phyloP scores from a whole-genome alignment of 2,888 invertebrate genomes.

The Fragum fragum region DNA sequence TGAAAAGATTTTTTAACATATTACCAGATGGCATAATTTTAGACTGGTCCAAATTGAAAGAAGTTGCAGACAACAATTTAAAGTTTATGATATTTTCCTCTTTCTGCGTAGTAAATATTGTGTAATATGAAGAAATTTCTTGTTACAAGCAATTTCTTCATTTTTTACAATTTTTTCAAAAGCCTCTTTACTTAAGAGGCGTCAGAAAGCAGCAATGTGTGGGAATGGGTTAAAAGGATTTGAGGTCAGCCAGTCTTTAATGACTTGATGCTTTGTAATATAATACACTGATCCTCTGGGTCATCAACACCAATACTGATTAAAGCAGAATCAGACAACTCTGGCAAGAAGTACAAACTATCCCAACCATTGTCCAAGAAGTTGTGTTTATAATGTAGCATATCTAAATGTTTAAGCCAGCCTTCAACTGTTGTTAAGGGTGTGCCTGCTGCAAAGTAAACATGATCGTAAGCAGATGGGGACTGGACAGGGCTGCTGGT shows the following conservation, averaged over 20 bases:
- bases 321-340: not conserved
- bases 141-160: too few species aligned
- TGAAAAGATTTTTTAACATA: too few species aligned
- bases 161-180: too few species aligned
- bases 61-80: too few species aligned
- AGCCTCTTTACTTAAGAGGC: too few species aligned
- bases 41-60: too few species aligned
- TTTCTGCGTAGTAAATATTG: too few species aligned
- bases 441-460: not conserved
- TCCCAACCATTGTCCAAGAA: conserved; percentile 26
- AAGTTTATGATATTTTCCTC: too few species aligned
- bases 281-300: conserved; percentile 19
- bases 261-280: conserved; percentile 8
- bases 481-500: not conserved
- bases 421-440: conserved; percentile 3
- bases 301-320: not conserved
- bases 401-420: conserved; percentile 13
- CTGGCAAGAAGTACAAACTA: not conserved
- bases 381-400: conserved; percentile 13
- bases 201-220: too few species aligned
- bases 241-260: not conserved
- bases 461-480: not conserved
- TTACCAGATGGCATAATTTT: too few species aligned
- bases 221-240: too few species aligned
- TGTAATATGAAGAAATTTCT: too few species aligned